A percentile compares a stretch with the other conserved stretches of the same genome.
Conservation (phyloP, 2,888 invertebrate species). For the Eudemis profundana region DNA sequence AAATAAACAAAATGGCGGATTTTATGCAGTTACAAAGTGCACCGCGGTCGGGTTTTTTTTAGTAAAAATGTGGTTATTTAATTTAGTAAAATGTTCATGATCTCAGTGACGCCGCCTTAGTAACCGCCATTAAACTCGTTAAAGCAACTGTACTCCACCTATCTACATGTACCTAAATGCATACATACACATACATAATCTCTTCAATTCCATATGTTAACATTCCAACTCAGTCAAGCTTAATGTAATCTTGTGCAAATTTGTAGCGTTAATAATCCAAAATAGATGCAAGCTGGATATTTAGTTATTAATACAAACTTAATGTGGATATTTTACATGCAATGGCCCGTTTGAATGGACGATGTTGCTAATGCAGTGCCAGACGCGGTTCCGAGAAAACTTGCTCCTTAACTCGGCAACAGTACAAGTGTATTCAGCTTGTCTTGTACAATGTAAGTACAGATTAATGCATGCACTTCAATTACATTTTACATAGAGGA, state of each 20-base stretch:
- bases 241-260: slow-evolving; percentile 7
- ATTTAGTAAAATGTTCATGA: too few relatives aligned
- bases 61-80: too few relatives aligned
- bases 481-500: not conserved
- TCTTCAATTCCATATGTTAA: not conserved
- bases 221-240: not conserved
- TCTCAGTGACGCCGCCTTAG: too few relatives aligned
- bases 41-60: too few relatives aligned
- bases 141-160: too few relatives aligned
- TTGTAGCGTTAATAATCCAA: slow-evolving; percentile 5
- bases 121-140: not conserved
- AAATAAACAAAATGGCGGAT: too few relatives aligned
- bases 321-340: slow-evolving; percentile 35
- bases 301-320: slow-evolving; percentile 26
- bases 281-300: slow-evolving; percentile 23
- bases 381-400: slow-evolving; percentile 41
- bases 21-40: too few relatives aligned
- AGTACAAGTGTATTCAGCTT: slow-evolving; percentile 26
- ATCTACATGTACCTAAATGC: slow-evolving; percentile 5
- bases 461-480: slow-evolving; percentile 25
- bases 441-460: slow-evolving; percentile 24
- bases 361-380: slow-evolving; percentile 21
- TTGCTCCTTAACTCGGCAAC: slow-evolving; percentile 37
- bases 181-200: not conserved
- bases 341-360: slow-evolving; percentile 16